Conservation (phyloP, 1,140 invertebrate genomes). For the Drosophila persimilis region DNA sequence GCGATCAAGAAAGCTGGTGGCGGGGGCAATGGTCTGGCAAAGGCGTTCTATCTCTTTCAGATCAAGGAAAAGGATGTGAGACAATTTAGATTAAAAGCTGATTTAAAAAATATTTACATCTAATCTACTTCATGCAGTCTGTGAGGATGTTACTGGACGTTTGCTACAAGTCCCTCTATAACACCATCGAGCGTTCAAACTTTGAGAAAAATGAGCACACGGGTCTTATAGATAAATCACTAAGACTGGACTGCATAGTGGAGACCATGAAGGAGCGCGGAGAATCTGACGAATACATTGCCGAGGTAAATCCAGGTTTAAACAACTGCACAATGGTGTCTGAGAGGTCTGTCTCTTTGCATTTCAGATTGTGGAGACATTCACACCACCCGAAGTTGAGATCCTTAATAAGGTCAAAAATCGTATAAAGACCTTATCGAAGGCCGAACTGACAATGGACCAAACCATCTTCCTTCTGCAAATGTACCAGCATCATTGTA, state of each 20-base stretch:
- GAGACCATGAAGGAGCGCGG: constrained; percentile 89
- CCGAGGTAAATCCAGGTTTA: constrained; percentile 85
- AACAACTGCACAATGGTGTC: not conserved
- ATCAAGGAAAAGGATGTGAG: constrained; percentile 85
- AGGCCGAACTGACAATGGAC: constrained; percentile 88
- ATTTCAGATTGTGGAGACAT: constrained; percentile 89
- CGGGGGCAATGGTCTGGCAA: constrained; percentile 84
- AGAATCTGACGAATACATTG: constrained; percentile 89
- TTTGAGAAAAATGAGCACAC: constrained; percentile 87
- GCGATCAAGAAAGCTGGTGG: constrained; percentile 83
- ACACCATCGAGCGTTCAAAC: constrained; percentile 86
- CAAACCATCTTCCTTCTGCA: constrained; percentile 89
- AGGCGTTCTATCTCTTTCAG: constrained; percentile 89
- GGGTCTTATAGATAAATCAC: constrained; percentile 92
- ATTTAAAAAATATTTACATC: not conserved
- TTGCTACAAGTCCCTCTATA: constrained; percentile 91
- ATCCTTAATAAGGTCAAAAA: constrained; percentile 87
- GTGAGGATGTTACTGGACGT: constrained; percentile 89
- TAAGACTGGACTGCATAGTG: constrained; percentile 91
- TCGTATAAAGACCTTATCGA: constrained; percentile 87
- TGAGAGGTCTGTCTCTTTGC: constrained; percentile 5
- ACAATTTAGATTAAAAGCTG: too few species aligned
- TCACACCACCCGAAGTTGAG: constrained; percentile 89
- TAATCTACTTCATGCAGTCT: constrained; percentile 83
- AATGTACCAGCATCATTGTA: constrained; percentile 84